A percentile compares a stretch with the other conserved stretches of the same genome.
Conservation (phyloP, 2,113 vertebrate genomes). For the Tachuris rubrigastra region DNA sequence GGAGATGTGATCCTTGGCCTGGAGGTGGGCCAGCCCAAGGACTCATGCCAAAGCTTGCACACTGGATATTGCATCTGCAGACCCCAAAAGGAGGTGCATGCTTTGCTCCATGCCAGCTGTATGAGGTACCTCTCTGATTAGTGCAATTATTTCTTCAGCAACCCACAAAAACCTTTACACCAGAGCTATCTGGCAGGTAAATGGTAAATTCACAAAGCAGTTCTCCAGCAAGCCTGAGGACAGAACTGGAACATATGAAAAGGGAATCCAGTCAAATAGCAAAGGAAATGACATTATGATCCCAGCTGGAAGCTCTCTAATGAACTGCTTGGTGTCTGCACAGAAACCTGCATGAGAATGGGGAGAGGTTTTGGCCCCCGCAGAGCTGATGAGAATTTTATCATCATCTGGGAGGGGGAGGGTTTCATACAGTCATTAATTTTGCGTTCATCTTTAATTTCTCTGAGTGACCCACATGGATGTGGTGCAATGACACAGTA, state of each 20-base stretch:
- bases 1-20: background rate
- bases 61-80: background rate
- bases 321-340: background rate
- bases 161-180: background rate
- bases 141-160: rapidly evolving
- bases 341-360: background rate
- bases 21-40: background rate
- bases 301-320: slow-evolving; percentile 18
- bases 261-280: slow-evolving; percentile 23
- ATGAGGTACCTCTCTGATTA: no score
- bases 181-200: background rate
- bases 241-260: background rate
- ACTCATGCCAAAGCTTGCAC: background rate
- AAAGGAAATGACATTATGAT: slow-evolving; percentile 51
- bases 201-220: background rate
- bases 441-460: background rate
- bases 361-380: background rate
- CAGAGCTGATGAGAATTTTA: background rate
- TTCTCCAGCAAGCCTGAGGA: background rate
- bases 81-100: rapidly evolving
- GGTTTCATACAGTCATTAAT: background rate
- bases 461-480: background rate
- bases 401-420: background rate
- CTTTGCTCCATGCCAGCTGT: background rate
- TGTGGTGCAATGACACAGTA: background rate